Evolutionary conservation across 2,113 vertebrate species (phyloP).

Genomic region (Orthonyx spaldingii): DNA sequence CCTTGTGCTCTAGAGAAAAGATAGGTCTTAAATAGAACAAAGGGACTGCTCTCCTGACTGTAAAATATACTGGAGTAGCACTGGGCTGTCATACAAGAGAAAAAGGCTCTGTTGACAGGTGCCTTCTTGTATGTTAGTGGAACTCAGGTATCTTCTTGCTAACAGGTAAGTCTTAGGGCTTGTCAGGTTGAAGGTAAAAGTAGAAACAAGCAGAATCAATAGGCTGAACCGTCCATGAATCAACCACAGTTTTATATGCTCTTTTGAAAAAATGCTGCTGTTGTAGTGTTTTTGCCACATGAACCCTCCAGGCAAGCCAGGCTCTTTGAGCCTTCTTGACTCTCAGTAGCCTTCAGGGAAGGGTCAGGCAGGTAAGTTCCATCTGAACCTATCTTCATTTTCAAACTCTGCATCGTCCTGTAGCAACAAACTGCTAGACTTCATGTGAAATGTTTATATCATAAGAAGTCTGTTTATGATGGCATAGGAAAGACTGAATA

Average conservation of each 20-base stretch:
- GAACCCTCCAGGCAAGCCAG: neutral
- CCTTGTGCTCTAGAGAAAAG: neutral
- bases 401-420: neutral
- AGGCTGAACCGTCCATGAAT: neutral
- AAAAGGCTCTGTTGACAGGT: neutral
- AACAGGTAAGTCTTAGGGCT: neutral
- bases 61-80: neutral
- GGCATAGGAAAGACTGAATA: neutral
- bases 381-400: neutral
- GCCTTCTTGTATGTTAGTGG: rapidly evolving
- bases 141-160: neutral
- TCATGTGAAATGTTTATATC: neutral
- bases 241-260: neutral
- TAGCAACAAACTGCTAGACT: neutral
- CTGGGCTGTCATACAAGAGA: neutral
- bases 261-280: neutral
- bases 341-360: neutral
- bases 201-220: neutral
- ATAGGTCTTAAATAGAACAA: neutral
- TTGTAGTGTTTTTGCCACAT: neutral
- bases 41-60: neutral
- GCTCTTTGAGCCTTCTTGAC: neutral
- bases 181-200: neutral
- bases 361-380: neutral
- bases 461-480: neutral